Base-by-base conservation (phyloP, 2,113 vertebrate species). In the Dissostichus mawsoni region DNA sequence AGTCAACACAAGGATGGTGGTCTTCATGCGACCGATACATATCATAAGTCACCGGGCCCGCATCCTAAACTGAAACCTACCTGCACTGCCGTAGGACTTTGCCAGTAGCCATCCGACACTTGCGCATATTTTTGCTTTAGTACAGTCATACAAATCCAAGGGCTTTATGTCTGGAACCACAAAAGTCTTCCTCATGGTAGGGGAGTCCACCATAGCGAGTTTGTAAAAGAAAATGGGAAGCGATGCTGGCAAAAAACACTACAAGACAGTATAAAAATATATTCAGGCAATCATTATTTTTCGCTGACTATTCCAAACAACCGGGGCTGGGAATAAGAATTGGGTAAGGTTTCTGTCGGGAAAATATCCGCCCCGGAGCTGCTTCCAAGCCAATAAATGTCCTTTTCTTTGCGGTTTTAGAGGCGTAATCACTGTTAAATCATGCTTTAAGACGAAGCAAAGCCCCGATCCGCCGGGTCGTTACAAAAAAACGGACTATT, bases 91-190 rank as follows among this genome's bases (percentile, higher is more conserved):
- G 93, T 97, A 97, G 17, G 96, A 96, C 92, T 95, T 96, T 64
- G 95, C 94, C 91, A 98, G 82, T 41, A 97, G 93, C 97, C 97
- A 98, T 47, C 96, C 95, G 87, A 98, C 91, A 94, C 96, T 97
- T 88, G 96, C 96, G 90, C 96, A 96, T 89, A 96, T 96, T 93
- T 96, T 96, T 70, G 96, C 96, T 91, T 95, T 93, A 64, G 92
- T 92, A 80, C 92, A 94, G 83, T 98, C 97, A 89, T 97, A 98
- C 89, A 96, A 94, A 92, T 98, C 97, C 95, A 96, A 90, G 47
- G 96, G 95, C 90, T 96, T 97, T 87, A 97, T 95, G 92, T 97
- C 97, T 78, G 97, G 96, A 81, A 97, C 95, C 85, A 96, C 94
- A 89, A 96, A 96, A 90, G 96, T 97, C 94, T 95, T 97, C 93